Evolutionary conservation across 1,140 invertebrate species (phyloP).

Genomic region (Drosophila sturtevanti): DNA sequence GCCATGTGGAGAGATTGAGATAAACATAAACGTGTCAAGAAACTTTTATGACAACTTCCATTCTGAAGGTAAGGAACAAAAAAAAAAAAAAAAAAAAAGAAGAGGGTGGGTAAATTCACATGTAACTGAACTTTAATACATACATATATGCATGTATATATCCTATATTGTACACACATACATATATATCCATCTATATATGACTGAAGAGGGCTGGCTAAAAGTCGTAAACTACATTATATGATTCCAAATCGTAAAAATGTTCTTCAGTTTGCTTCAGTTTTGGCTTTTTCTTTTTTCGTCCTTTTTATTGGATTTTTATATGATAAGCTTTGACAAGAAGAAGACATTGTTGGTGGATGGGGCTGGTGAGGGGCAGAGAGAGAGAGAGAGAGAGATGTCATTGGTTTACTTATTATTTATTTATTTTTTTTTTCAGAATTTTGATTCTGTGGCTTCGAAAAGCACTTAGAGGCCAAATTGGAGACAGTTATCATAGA

Average conservation of each 20-base stretch:
- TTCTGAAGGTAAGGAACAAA: constrained; percentile 23
- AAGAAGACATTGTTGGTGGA: background rate
- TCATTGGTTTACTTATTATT: constrained; percentile 13
- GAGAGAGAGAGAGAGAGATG: constrained; percentile 25
- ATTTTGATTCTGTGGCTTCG: constrained; percentile 29
- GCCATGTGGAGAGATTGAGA: constrained; percentile 39
- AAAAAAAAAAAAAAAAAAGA: no score
- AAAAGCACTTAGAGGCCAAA: constrained; percentile 64
- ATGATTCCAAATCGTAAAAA: constrained; percentile 52
- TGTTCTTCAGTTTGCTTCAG: background rate
- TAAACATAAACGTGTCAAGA: constrained; percentile 62
- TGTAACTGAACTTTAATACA: constrained; percentile 55
- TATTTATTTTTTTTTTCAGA: constrained; percentile 20
- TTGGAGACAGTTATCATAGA: constrained; percentile 69
- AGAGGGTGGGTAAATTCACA: background rate
- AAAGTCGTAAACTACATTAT: constrained; percentile 58
- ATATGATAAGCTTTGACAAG: constrained; percentile 59
- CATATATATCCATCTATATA: background rate
- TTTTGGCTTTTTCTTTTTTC: background rate
- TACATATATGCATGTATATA: constrained; percentile 28
- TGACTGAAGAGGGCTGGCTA: background rate
- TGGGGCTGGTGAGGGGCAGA: background rate
- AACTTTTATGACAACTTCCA: constrained; percentile 68
- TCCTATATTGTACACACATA: no score
- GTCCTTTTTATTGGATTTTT: constrained; percentile 71